These are phyloP conservation scores for Eptesicus fuscus DNA, from an alignment of 2,113 vertebrate genomes.

Conservation along the genomic window DNA sequence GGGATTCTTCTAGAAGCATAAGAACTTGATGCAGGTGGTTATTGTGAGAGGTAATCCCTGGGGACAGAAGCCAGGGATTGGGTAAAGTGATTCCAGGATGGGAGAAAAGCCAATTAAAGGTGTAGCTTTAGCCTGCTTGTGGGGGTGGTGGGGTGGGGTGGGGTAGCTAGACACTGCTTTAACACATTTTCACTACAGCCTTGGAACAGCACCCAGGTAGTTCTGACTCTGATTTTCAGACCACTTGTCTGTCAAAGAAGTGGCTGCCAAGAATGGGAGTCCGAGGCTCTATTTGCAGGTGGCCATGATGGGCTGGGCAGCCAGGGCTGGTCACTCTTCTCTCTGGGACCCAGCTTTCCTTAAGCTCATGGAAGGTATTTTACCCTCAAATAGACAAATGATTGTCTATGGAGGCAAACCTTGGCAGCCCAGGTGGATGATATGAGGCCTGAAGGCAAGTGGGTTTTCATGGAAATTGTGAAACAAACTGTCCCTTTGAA, in stretches of 20 bases:
- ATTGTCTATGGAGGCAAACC: not conserved
- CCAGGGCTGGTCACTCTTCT: not conserved
- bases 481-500: not conserved
- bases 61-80: not conserved
- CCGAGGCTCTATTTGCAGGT: not conserved
- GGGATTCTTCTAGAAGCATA: not conserved
- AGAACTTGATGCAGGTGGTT: not conserved
- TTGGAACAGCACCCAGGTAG: not conserved
- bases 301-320: not conserved
- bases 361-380: not conserved
- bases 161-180: not conserved
- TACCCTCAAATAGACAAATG: not conserved
- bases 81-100: not conserved
- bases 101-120: not conserved
- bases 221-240: not conserved
- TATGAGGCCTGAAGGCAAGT: not conserved
- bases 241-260: not conserved
- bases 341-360: not conserved
- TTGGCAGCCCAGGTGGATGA: too few species aligned
- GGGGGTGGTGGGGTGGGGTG: fast-evolving
- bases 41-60: not conserved
- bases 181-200: not conserved
- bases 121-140: not conserved
- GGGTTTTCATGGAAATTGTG: not conserved
- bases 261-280: not conserved